A percentile compares a stretch with the other conserved stretches of the same genome.
Conservation (phyloP, 1,140 invertebrate species). For the Drosophila melanica region DNA sequence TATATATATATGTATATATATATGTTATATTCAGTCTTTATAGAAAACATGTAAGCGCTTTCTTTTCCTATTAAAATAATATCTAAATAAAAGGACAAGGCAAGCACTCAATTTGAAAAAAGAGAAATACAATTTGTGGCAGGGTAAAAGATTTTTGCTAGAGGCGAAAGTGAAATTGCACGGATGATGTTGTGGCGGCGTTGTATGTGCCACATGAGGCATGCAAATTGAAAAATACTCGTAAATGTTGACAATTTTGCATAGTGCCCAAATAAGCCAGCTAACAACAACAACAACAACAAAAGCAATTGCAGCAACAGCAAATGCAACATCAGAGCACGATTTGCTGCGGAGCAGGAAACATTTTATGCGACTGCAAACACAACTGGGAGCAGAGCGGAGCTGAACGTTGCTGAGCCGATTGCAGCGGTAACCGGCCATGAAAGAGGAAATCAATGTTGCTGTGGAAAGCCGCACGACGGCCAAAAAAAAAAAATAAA, state of each 20-base stretch:
- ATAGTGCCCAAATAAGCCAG: slow-evolving; percentile 38
- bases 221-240: slow-evolving; percentile 47
- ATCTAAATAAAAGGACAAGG: slow-evolving; percentile 17
- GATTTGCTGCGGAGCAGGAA: slow-evolving; percentile 68
- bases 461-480: slow-evolving; percentile 49
- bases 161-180: slow-evolving; percentile 43
- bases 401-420: not conserved
- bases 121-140: slow-evolving; percentile 13
- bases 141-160: slow-evolving; percentile 12
- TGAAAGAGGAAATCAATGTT: slow-evolving; percentile 78
- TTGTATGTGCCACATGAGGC: slow-evolving; percentile 31
- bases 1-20: no score
- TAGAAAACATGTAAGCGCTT: not conserved
- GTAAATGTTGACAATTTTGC: slow-evolving; percentile 55
- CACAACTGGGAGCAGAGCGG: slow-evolving; percentile 11
- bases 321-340: slow-evolving; percentile 42
- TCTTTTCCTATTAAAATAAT: not conserved
- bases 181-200: slow-evolving; percentile 8
- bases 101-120: slow-evolving; percentile 35
- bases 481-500: slow-evolving; percentile 54
- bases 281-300: slow-evolving; percentile 28
- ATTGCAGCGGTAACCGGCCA: slow-evolving; percentile 59
- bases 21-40: no score
- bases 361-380: slow-evolving; percentile 51
- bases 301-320: slow-evolving; percentile 7